phyloP scores from a whole-genome alignment of 2,113 vertebrate genomes.

The Brienomyrus longianalis region DNA sequence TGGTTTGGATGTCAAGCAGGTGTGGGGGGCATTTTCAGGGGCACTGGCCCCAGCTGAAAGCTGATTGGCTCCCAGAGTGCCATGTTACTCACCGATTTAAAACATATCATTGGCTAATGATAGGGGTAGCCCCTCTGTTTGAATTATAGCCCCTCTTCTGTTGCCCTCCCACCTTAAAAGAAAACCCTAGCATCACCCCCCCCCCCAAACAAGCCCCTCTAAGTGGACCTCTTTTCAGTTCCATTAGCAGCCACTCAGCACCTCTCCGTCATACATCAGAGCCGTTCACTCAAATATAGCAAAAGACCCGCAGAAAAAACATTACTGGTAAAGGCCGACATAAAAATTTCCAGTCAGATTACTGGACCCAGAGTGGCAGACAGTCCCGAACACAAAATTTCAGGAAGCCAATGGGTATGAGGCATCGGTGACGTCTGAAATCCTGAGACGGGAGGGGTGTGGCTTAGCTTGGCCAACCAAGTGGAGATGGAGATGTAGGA shows the following conservation, averaged over 20 bases:
- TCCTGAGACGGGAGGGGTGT: neutral
- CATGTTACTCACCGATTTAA: neutral
- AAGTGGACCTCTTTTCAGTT: neutral
- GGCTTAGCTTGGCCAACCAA: neutral
- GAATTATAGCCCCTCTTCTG: neutral
- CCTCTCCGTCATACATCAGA: neutral
- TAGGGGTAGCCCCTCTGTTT: neutral
- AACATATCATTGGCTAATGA: neutral
- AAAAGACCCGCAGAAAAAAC: neutral
- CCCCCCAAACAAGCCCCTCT: neutral
- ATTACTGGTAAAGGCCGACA: neutral
- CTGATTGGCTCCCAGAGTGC: neutral
- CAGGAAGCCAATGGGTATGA: neutral
- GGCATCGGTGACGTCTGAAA: neutral
- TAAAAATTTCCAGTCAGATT: neutral
- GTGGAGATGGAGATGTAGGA: constrained; percentile 4
- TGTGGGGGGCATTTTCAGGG: neutral
- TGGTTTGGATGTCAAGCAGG: neutral
- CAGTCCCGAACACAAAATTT: neutral
- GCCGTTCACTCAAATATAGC: neutral
- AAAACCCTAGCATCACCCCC: neutral
- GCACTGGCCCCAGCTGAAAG: neutral
- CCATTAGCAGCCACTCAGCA: neutral
- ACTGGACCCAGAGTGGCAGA: neutral
- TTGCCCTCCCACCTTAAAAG: neutral